Evolutionary conservation across 2,113 vertebrate genomes (phyloP), one percentile per base, ranked within the genome.

Genomic region (Hemichromis elongatus): DNA sequence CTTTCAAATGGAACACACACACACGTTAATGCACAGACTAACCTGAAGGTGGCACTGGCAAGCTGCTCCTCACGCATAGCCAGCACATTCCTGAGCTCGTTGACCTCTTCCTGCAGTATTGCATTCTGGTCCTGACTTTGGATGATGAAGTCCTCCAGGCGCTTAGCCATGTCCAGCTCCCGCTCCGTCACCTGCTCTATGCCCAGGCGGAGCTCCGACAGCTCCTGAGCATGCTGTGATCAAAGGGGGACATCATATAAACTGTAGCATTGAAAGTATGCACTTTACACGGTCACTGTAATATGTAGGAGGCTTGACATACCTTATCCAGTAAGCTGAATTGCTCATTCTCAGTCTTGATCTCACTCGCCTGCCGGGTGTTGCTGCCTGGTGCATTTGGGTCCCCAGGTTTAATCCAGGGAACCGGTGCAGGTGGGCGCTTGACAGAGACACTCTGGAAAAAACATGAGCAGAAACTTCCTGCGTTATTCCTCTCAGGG

Each of bases 141-240:
- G 9, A 83, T 90, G 4, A 97, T 97, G 86, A 96, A 97, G 86
- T 97, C 96, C 86, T 97, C 96, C 79, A 97, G 85, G 6, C 96
- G 95, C 33, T 96, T 96, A 11, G 95, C 96, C 96, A 96, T 95
- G 87, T 96, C 96, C 89, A 97, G 90, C 89, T 97, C 96, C 1
- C 95, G 90, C 81, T 96, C 96, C 0, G 96, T 96, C 77, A 96
- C 96, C 89, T 96, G 95, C 77, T 97, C 96, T 63, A 97, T 89
- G 3, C 94, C 94, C 35, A 92, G 70, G 9, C 95, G 94, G 12
- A 97, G 93, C 89, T 96, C 95, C 0, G 89, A 93, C 73, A 97
- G 88, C 88, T 97, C 96, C 35, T 95, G 89, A 30, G 93, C 88
- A 3, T 97, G 96, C 96, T 97, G 21, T 12, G 26, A 81, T 37